phyloP scores from a whole-genome alignment of 2,113 vertebrate species.

The Polyodon spathula region DNA sequence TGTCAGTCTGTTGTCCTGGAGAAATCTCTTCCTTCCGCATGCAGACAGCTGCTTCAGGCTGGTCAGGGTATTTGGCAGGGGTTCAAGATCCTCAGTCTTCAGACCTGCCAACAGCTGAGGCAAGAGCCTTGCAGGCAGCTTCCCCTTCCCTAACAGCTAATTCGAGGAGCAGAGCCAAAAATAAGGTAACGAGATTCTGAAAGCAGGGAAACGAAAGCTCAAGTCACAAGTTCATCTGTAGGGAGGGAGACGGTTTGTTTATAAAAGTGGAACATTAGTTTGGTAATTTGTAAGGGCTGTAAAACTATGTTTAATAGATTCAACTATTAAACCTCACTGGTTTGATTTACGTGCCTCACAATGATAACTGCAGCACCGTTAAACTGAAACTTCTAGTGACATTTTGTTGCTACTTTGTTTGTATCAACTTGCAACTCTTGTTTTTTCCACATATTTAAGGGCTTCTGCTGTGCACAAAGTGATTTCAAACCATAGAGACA shows the following conservation, averaged over 20 bases:
- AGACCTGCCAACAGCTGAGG: not conserved
- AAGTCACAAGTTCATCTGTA: not conserved
- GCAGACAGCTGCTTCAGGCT: not conserved
- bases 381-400: too few species aligned
- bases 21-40: not conserved
- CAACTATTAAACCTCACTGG: not conserved
- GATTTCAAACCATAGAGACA: too few species aligned
- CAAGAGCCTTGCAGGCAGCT: not conserved
- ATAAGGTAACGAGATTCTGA: slow-evolving; percentile 7
- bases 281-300: not conserved
- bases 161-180: slow-evolving; percentile 5
- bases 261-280: not conserved
- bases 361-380: too few species aligned
- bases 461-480: too few species aligned
- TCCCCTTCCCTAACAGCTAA: not conserved
- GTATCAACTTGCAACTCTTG: too few species aligned
- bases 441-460: too few species aligned
- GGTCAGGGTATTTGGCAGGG: not conserved
- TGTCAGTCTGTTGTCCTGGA: not conserved
- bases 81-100: not conserved
- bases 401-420: too few species aligned
- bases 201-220: slow-evolving; percentile 10
- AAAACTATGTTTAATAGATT: not conserved
- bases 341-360: not conserved
- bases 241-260: not conserved